phyloP scores from a whole-genome alignment of 2,888 invertebrate genomes.

The Synanthedon andrenaeformis region DNA sequence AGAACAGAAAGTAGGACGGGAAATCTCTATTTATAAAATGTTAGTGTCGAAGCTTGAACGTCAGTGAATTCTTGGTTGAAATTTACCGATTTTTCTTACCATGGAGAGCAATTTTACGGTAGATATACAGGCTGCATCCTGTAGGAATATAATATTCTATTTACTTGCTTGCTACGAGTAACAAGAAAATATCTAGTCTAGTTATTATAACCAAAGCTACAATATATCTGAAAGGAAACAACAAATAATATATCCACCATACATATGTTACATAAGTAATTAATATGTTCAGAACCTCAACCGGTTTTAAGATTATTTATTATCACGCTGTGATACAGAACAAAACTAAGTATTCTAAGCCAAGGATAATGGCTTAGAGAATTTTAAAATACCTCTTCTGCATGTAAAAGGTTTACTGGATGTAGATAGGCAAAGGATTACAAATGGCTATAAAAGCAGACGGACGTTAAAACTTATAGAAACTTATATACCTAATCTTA shows the following conservation, averaged over 20 bases:
- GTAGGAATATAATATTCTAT: background rate
- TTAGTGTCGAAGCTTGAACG: background rate
- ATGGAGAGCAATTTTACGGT: background rate
- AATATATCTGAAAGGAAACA: too few relatives aligned
- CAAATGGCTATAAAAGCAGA: background rate
- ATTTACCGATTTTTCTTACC: background rate
- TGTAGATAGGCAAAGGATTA: background rate
- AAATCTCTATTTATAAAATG: background rate
- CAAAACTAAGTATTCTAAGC: too few relatives aligned
- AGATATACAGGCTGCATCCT: background rate
- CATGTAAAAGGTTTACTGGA: background rate
- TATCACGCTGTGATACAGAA: too few relatives aligned
- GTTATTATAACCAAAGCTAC: too few relatives aligned
- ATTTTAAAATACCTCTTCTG: too few relatives aligned
- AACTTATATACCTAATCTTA: conserved; percentile 16
- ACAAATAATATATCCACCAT: too few relatives aligned
- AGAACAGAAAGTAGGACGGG: background rate
- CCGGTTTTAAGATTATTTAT: too few relatives aligned
- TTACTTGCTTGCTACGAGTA: background rate
- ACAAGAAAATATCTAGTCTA: background rate
- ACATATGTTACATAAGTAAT: too few relatives aligned
- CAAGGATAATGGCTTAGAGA: too few relatives aligned
- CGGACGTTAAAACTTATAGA: background rate
- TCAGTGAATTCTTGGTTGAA: background rate
- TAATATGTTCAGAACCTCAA: too few relatives aligned